These are phyloP conservation scores for Potamilus streckersoni DNA, from an alignment of 1,140 invertebrate genomes.

Conservation along the genomic window DNA sequence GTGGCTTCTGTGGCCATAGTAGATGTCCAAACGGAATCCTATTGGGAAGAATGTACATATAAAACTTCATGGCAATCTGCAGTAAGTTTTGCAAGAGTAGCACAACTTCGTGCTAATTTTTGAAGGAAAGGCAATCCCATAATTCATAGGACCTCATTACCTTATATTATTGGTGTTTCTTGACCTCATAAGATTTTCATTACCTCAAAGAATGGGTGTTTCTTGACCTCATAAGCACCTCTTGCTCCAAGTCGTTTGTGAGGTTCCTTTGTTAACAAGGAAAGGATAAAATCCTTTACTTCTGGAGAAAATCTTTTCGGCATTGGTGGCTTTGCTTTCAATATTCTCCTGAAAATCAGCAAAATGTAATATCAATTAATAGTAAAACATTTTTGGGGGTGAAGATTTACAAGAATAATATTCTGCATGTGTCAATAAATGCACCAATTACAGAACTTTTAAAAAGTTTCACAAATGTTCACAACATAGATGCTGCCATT, in stretches of 20 bases:
- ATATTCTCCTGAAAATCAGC: slow-evolving; percentile 76
- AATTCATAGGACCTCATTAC: slow-evolving; percentile 72
- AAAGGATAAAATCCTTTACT: slow-evolving; percentile 77
- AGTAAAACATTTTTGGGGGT: too few species aligned
- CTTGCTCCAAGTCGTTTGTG: slow-evolving; percentile 79
- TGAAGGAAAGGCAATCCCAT: too few species aligned
- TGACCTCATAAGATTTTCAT: slow-evolving; percentile 89
- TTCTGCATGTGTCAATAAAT: too few species aligned
- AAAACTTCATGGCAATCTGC: background rate
- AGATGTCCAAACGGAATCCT: too few species aligned
- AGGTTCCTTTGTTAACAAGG: slow-evolving; percentile 90
- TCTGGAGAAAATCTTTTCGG: slow-evolving; percentile 77
- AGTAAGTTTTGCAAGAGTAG: too few species aligned
- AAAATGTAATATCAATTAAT: background rate
- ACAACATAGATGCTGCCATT: too few species aligned
- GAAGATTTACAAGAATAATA: too few species aligned
- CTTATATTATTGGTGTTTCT: slow-evolving; percentile 92
- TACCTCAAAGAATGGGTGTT: slow-evolving; percentile 91
- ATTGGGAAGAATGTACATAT: background rate
- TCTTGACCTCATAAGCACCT: slow-evolving; percentile 90
- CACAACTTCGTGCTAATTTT: too few species aligned
- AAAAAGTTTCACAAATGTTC: too few species aligned
- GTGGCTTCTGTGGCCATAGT: too few species aligned
- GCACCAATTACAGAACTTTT: too few species aligned
- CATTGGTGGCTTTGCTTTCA: slow-evolving; percentile 87